A percentile compares a stretch with the other conserved stretches of the same genome.
These are phyloP conservation scores for Tenthredo livida DNA, from an alignment of 2,888 invertebrate genomes.

Conservation along the genomic window DNA sequence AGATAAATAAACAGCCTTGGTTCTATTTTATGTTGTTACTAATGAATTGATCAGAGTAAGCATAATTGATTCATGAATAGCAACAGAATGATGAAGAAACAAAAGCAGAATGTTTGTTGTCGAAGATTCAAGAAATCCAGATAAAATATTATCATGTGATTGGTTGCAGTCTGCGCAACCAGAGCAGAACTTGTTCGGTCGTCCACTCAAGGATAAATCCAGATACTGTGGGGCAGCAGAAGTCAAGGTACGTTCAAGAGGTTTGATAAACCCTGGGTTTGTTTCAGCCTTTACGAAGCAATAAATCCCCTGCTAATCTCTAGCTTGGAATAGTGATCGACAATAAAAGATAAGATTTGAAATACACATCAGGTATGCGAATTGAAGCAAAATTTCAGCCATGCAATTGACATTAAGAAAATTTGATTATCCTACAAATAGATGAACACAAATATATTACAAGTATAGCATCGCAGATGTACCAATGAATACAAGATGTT, in stretches of 20 bases:
- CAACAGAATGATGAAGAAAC: background rate
- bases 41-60: background rate
- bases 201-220: background rate
- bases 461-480: background rate
- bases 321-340: background rate
- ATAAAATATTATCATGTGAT: background rate
- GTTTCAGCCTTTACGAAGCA: background rate
- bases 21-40: background rate
- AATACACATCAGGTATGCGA: background rate
- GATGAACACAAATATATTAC: background rate
- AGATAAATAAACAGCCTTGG: background rate
- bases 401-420: background rate
- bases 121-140: background rate
- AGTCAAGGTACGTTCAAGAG: background rate
- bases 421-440: background rate
- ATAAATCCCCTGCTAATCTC: background rate
- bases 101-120: background rate
- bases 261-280: background rate
- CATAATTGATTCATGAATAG: background rate
- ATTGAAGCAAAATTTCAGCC: background rate
- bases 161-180: no score
- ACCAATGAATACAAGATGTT: background rate
- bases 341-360: background rate
- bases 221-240: background rate
- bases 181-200: background rate